These are phyloP conservation scores for Pocota personata DNA, from an alignment of 2,888 invertebrate species.

Conservation along the genomic window DNA sequence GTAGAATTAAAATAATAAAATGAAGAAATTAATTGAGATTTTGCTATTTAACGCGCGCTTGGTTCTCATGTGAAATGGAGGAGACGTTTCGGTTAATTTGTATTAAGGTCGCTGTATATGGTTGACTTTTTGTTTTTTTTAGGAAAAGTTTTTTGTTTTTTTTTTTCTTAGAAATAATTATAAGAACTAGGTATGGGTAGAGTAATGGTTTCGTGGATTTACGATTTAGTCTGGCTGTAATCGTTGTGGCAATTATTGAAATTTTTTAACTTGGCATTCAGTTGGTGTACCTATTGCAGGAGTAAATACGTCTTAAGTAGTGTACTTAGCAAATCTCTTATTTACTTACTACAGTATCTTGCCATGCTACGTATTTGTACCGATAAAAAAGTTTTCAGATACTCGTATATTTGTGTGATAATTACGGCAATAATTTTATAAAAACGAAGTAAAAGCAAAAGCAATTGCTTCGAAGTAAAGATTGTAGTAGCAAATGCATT, in stretches of 20 bases:
- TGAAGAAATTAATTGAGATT: constrained; percentile 46
- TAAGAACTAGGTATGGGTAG: not conserved
- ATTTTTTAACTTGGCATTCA: not conserved
- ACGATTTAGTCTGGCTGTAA: not conserved
- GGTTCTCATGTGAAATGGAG: not conserved
- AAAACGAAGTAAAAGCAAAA: too few species aligned
- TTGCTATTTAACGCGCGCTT: constrained; percentile 25
- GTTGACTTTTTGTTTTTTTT: constrained; percentile 45
- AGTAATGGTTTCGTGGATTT: not conserved
- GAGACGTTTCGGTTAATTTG: constrained; percentile 40
- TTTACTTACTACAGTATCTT: not conserved
- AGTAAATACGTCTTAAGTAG: not conserved
- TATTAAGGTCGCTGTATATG: constrained; percentile 58
- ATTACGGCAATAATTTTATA: too few species aligned
- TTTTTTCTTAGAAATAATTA: constrained; percentile 17
- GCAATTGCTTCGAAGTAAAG: too few species aligned
- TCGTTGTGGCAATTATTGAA: not conserved
- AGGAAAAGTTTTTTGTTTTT: not conserved
- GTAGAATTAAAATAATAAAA: not conserved
- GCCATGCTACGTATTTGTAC: too few species aligned
- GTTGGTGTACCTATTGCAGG: not conserved
- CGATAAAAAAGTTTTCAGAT: too few species aligned
- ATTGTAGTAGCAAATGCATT: too few species aligned
- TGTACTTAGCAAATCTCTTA: not conserved
- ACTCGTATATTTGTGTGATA: too few species aligned